Base-by-base conservation (phyloP, 2,888 invertebrate genomes). In the Lamellibrachia satsuma region DNA sequence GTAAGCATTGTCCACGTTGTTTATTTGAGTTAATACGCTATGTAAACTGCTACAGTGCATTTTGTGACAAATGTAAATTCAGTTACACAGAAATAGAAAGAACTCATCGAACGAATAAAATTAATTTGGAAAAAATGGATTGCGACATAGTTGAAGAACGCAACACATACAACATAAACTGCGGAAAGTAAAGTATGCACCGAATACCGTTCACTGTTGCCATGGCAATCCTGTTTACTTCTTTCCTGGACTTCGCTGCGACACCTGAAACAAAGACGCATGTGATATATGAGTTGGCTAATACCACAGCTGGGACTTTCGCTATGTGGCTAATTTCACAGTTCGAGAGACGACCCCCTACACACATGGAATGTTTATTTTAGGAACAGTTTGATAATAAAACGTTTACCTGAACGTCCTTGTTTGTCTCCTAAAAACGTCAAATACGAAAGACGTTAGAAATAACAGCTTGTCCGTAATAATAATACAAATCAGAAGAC, bases 371-470 rank as follows among this genome's bases (percentile, higher is more conserved):
- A 57, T 57, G 57, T 57, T 57, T 11, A 15, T 8, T 57, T 8
- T 22, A n/a, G 75, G 22, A 75, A 22, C 6, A 75, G 15, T 75
- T 75, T 22, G 75, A 3, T 7, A 55, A 55, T 9, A 9, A 55
- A 55, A 55, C 3, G 55, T 9, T 55, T 1, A 55, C 7, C 1
- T 9, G 55, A 55, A 55, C 22, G 15, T 75, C 2, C 75, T 22
- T 75, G 22, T 75, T n/a, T 75, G 22, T 39, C 39, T 39, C 39
- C 1, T 39, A 39, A 39, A 39, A 39, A 39, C 39, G 39, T 75
- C 22, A 75, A 75, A 75, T 75, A 75, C 75, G 75, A 75, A 75
- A 75, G 75, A 75, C 75, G 75, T 75, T 75, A 75, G 22, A 75
- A 3, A 60, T 60, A 75, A 75, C 75, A 75, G 22, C 75, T 75